phyloP scores from a whole-genome alignment of 1,140 invertebrate genomes.

The Ips nitidus region DNA sequence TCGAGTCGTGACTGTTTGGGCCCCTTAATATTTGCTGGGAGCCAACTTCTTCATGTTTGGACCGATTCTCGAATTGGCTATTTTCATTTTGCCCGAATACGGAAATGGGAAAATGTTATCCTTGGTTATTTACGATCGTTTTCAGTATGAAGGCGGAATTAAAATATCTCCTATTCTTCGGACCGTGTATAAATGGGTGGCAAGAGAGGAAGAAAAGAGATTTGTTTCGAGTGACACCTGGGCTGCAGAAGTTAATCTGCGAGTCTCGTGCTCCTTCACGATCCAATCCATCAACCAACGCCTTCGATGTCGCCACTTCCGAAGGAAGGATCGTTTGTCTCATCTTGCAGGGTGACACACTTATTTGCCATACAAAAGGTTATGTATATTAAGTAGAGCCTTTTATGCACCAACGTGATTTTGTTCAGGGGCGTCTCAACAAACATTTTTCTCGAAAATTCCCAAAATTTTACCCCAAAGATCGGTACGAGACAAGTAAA shows the following conservation, averaged over 20 bases:
- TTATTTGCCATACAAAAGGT: conserved; percentile 3
- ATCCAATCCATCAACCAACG: conserved; percentile 7
- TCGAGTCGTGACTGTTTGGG: conserved; percentile 33
- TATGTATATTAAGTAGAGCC: conserved; percentile 2
- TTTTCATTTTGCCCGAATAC: conserved; percentile 22
- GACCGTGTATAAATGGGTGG: not conserved
- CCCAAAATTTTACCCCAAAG: no score
- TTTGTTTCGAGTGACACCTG: conserved; percentile 7
- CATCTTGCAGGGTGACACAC: conserved; percentile 5
- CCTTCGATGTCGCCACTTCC: conserved; percentile 7
- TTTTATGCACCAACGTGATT: not conserved
- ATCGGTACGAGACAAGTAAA: no score
- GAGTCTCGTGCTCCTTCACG: conserved; percentile 8
- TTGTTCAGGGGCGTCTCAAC: not conserved
- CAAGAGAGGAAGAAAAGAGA: not conserved
- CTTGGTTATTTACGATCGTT: conserved; percentile 18
- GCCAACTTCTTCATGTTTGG: conserved; percentile 30
- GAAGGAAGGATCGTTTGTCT: conserved; percentile 6
- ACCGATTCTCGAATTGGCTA: conserved; percentile 24
- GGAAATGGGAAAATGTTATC: conserved; percentile 23
- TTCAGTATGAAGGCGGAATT: not conserved
- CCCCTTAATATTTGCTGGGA: conserved; percentile 21
- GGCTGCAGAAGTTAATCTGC: conserved; percentile 1
- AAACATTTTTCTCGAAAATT: no score
- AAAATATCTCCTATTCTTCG: not conserved